Evolutionary conservation across 2,888 invertebrate genomes (phyloP).

Genomic region (Ceratothoa steindachneri): DNA sequence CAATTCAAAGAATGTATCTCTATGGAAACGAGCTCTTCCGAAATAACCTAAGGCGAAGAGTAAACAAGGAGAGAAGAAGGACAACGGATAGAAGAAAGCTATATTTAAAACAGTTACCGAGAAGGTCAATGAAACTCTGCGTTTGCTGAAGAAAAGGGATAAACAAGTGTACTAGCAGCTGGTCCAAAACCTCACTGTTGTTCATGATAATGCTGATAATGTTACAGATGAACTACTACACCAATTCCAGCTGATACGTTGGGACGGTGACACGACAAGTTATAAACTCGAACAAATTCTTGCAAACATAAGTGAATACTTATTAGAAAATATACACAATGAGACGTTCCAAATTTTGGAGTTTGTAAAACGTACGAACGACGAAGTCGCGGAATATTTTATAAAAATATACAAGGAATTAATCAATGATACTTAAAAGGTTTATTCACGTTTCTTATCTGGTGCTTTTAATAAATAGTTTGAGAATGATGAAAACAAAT

Average conservation of each 20-base stretch:
- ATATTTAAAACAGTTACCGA: background rate
- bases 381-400: background rate
- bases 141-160: background rate
- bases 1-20: too few species aligned
- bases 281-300: background rate
- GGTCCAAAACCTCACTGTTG: background rate
- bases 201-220: background rate
- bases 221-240: background rate
- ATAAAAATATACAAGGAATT: too few species aligned
- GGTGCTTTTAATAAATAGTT: too few species aligned
- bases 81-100: too few species aligned
- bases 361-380: background rate
- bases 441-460: too few species aligned
- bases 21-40: too few species aligned
- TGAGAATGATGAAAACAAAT: too few species aligned
- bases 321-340: background rate
- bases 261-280: background rate
- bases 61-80: too few species aligned
- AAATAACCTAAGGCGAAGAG: too few species aligned
- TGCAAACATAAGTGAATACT: background rate
- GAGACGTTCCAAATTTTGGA: background rate
- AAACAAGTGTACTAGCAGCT: background rate
- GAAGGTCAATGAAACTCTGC: background rate
- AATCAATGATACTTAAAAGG: too few species aligned
- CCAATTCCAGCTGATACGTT: background rate